phyloP scores from a whole-genome alignment of 2,113 vertebrate species.

The Phodopus roborovskii region DNA sequence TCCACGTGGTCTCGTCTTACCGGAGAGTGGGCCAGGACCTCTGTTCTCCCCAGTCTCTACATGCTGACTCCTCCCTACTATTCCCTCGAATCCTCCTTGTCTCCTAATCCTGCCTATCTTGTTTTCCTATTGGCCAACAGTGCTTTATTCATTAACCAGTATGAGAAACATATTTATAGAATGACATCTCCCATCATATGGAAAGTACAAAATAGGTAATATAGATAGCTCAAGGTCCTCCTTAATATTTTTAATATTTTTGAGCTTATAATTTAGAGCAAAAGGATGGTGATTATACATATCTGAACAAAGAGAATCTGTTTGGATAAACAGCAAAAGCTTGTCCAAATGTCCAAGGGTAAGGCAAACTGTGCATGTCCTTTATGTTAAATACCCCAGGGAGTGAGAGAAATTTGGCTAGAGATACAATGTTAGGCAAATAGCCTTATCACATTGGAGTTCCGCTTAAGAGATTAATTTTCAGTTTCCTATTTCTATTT shows the following conservation, averaged over 20 bases:
- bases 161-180: too few relatives aligned
- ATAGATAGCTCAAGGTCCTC: not conserved
- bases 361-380: not conserved
- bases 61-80: too few relatives aligned
- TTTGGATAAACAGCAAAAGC: not conserved
- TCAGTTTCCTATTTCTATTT: not conserved
- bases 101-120: too few relatives aligned
- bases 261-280: not conserved
- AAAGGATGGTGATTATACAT: not conserved
- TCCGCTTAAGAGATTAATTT: not conserved
- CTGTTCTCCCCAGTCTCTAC: too few relatives aligned
- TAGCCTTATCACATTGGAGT: not conserved
- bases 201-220: not conserved
- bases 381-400: not conserved
- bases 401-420: not conserved
- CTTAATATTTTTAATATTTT: not conserved
- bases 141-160: too few relatives aligned
- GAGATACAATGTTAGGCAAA: not conserved
- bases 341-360: not conserved
- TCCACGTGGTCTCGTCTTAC: too few relatives aligned
- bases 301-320: not conserved
- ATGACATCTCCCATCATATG: too few relatives aligned
- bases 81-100: too few relatives aligned
- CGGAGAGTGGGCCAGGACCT: too few relatives aligned
- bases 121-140: too few relatives aligned